Conservation (phyloP, 2,113 vertebrate genomes). For the Oreochromis aureus region DNA sequence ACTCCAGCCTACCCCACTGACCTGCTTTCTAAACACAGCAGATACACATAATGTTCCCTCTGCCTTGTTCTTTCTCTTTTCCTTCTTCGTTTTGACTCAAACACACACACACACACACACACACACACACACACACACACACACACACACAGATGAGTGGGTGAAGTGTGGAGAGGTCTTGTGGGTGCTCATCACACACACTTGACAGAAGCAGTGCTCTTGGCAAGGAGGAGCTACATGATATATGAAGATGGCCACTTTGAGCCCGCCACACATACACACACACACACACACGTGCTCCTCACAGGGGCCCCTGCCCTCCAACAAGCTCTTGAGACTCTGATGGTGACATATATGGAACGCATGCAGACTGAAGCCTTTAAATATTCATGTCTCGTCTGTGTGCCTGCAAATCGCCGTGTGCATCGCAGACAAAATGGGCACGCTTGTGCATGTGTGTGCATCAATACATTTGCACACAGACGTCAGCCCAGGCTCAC, state of each 20-base stretch:
- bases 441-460: constrained; percentile 7
- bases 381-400: constrained; percentile 71
- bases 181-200: constrained; percentile 62
- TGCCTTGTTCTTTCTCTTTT: background rate
- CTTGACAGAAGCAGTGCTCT: constrained; percentile 67
- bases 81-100: background rate
- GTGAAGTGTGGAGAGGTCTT: constrained; percentile 41
- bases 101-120: background rate
- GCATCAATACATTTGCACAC: background rate
- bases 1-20: constrained; percentile 43
- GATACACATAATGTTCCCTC: constrained; percentile 17
- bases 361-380: constrained; percentile 62
- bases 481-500: background rate
- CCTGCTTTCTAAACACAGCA: constrained; percentile 52
- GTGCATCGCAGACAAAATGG: constrained; percentile 4
- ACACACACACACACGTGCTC: background rate
- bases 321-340: constrained; percentile 51
- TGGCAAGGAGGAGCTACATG: constrained; percentile 56
- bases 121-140: background rate
- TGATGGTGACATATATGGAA: constrained; percentile 72
- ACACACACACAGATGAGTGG: constrained; percentile 1
- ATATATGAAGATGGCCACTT: constrained; percentile 67
- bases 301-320: constrained; percentile 60
- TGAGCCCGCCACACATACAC: constrained; percentile 6
- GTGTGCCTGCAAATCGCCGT: constrained; percentile 20